These are phyloP conservation scores for Listronotus oregonensis DNA, from an alignment of 1,140 invertebrate genomes.

Conservation along the genomic window DNA sequence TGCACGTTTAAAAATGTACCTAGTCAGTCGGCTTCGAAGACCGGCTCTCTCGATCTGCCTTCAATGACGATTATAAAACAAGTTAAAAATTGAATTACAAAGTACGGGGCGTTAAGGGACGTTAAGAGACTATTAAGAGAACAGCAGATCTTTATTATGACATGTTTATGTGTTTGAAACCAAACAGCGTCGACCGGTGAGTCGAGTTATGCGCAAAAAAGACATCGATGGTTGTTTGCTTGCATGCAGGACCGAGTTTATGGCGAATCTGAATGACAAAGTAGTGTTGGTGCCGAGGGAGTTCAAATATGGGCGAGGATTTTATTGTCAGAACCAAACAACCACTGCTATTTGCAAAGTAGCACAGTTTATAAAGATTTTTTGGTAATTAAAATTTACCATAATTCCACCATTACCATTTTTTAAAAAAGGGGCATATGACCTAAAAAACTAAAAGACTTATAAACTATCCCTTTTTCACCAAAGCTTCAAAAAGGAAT, in stretches of 20 bases:
- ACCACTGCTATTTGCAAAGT: no score
- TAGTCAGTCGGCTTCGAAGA: constrained; percentile 24
- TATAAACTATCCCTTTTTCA: no score
- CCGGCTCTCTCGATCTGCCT: constrained; percentile 17
- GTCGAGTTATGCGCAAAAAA: constrained; percentile 16
- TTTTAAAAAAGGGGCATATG: no score
- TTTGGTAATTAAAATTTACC: no score
- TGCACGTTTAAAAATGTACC: constrained; percentile 7
- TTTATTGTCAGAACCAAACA: no score
- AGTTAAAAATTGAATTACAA: constrained; percentile 38
- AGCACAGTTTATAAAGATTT: no score
- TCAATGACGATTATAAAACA: constrained; percentile 28
- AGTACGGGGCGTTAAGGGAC: constrained; percentile 34
- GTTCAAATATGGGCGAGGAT: no score
- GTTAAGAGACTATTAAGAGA: constrained; percentile 39
- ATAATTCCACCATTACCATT: no score
- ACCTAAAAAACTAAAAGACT: no score
- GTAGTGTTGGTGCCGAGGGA: no score
- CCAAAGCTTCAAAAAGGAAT: no score
- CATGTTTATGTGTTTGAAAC: constrained; percentile 32
- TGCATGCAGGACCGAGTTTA: background rate
- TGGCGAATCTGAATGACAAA: no score
- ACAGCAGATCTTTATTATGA: constrained; percentile 37
- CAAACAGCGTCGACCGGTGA: constrained; percentile 22
- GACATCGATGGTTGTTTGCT: constrained; percentile 11